Percentiles rank a stretch among this genome's conserved stretches.
Conservation (phyloP, 1,140 invertebrate species). For the Neomicropteryx cornuta region DNA sequence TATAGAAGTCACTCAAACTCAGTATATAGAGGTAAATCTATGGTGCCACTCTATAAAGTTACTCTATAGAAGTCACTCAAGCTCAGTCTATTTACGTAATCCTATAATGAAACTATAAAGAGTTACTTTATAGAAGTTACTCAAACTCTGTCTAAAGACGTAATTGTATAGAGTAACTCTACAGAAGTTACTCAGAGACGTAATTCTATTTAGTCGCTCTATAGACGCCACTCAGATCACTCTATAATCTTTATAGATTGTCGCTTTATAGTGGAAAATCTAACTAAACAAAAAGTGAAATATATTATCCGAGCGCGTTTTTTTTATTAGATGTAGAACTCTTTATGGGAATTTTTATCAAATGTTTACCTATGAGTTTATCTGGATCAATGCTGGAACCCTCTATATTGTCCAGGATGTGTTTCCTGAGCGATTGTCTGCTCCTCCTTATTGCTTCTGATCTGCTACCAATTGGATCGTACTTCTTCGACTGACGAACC, state of each 20-base stretch:
- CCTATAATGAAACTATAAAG: no score
- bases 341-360: conserved; percentile 1
- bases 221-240: neutral
- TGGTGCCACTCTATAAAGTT: no score
- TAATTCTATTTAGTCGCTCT: neutral
- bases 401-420: conserved; percentile 49
- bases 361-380: conserved; percentile 46
- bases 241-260: neutral
- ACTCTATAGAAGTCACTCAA: no score
- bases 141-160: no score
- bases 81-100: no score
- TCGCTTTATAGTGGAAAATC: neutral
- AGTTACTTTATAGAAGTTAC: no score
- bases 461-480: conserved; percentile 69
- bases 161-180: no score
- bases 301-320: no score
- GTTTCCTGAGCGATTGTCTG: conserved; percentile 55
- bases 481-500: conserved; percentile 52
- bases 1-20: no score
- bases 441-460: conserved; percentile 50
- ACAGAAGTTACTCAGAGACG: neutral
- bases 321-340: neutral
- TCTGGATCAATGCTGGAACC: conserved; percentile 54
- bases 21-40: no score
- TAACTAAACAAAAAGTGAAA: no score